These are phyloP conservation scores for Notiomystis cincta DNA, from an alignment of 2,113 vertebrate species.

Conservation along the genomic window DNA sequence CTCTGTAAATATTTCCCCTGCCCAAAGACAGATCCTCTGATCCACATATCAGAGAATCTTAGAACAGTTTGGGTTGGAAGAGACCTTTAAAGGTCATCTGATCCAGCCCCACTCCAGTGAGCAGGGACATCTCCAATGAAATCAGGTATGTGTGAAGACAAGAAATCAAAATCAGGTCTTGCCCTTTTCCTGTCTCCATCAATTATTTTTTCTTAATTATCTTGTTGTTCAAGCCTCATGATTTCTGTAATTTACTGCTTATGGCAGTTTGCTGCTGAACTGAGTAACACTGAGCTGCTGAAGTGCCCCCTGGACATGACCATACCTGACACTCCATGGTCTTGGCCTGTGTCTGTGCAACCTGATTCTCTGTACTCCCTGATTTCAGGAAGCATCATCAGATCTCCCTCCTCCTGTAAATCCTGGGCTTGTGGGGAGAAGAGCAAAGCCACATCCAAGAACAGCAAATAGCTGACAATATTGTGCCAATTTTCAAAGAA, in stretches of 20 bases:
- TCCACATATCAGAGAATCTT: neutral
- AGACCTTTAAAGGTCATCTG: neutral
- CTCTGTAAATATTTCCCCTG: neutral
- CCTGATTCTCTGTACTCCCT: neutral
- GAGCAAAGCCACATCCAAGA: neutral
- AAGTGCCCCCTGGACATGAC: accelerated
- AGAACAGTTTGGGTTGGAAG: neutral
- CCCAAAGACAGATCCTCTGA: neutral
- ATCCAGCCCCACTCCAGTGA: neutral
- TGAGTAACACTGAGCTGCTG: neutral
- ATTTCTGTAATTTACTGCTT: neutral
- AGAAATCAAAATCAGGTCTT: neutral
- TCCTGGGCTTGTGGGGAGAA: neutral
- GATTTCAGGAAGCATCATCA: neutral
- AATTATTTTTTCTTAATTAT: neutral
- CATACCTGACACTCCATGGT: neutral
- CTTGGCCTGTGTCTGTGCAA: neutral
- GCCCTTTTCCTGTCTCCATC: neutral
- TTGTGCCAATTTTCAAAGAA: neutral
- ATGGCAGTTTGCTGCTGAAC: neutral
- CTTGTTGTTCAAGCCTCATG: neutral
- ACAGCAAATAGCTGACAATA: neutral
- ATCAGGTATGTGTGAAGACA: neutral
- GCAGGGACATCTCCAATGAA: neutral
- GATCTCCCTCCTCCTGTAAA: neutral